phyloP scores from a whole-genome alignment of 1,140 invertebrate genomes.

The Zaprionus tsacasi region DNA sequence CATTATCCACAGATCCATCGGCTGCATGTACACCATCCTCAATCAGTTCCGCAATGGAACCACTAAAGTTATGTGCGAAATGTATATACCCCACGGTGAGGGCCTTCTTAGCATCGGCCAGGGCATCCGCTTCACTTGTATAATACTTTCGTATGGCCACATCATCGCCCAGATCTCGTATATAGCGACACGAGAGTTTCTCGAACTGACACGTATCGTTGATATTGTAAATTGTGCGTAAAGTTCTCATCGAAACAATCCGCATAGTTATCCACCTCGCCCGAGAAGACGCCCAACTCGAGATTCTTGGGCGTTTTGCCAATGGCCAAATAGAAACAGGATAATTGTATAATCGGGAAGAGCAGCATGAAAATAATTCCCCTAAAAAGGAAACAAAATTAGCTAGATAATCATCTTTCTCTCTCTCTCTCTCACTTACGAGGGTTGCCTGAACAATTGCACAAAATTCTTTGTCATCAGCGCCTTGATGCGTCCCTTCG shows the following conservation, averaged over 20 bases:
- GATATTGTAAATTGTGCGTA: slow-evolving; percentile 65
- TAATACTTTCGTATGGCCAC: slow-evolving; percentile 79
- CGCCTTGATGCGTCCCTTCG: slow-evolving; percentile 79
- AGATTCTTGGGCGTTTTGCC: slow-evolving; percentile 91
- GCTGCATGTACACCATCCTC: slow-evolving; percentile 85
- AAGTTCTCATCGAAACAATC: slow-evolving; percentile 71
- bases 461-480: slow-evolving; percentile 87
- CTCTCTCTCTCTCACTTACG: slow-evolving; percentile 84
- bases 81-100: slow-evolving; percentile 89
- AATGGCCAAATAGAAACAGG: slow-evolving; percentile 92
- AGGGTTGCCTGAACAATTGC: slow-evolving; percentile 88
- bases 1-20: slow-evolving; percentile 85
- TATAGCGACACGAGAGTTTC: slow-evolving; percentile 86
- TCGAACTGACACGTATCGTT: slow-evolving; percentile 85
- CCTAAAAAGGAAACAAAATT: slow-evolving; percentile 84
- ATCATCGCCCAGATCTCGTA: slow-evolving; percentile 85
- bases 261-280: slow-evolving; percentile 86
- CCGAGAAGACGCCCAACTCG: slow-evolving; percentile 90
- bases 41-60: slow-evolving; percentile 86
- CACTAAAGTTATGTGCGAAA: slow-evolving; percentile 91
- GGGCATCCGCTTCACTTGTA: slow-evolving; percentile 84
- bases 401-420: too few species aligned
- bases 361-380: slow-evolving; percentile 91
- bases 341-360: slow-evolving; percentile 92
- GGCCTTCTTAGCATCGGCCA: slow-evolving; percentile 86